Evolutionary conservation across 2,797 vertebrate genomes (phyloP), one percentile per base, ranked within the genome.

Genomic region (Limosa lapponica): DNA sequence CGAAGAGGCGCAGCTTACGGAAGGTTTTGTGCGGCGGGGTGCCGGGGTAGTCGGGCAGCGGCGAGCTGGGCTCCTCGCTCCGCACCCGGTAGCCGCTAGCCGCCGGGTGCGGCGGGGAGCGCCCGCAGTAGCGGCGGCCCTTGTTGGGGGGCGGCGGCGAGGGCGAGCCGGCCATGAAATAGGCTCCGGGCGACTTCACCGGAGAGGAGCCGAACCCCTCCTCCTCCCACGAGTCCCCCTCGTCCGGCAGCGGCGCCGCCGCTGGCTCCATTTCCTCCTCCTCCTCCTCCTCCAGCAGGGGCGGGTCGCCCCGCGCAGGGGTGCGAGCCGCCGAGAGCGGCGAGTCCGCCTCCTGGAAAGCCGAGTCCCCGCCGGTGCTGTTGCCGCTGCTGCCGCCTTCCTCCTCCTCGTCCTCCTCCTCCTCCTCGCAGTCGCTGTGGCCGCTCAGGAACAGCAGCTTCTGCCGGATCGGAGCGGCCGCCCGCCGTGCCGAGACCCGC

Each of bases 11-110:
- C 54, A 99, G 98, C 72, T 99, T 99, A 69, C 99, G 98, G 97
- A 99, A 99, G 32, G 99, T 99, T 96, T 99, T 99, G 90, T 99
- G 99, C 6, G 99, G 99, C 54, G 99, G 99, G 6, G 99, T 99
- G 94, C 99, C 99, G 2, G 99, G 99, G 39, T 98, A 98, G 78
- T 99, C 98, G 0, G 99, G 99, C 75, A 98, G 95, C 18, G 99
- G 99, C 13, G 99, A 99, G 95, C 98, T 97, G 49, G 98, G 98
- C 6, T 97, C 98, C 41, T 98, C 97, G 59, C 97, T 94, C 43
- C 98, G 98, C 43, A 97, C 96, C 59, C 95, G 97, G 10, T 70
- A 87, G 20, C 36, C 95, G 48, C 89, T 94, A 96, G 13, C 91
- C 39, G 36, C 90, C 92, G 58, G 96, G 98, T 59, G 98, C 98